Evolutionary conservation across 2,888 invertebrate species (phyloP).

Genomic region (Pandemis cinnamomeana): DNA sequence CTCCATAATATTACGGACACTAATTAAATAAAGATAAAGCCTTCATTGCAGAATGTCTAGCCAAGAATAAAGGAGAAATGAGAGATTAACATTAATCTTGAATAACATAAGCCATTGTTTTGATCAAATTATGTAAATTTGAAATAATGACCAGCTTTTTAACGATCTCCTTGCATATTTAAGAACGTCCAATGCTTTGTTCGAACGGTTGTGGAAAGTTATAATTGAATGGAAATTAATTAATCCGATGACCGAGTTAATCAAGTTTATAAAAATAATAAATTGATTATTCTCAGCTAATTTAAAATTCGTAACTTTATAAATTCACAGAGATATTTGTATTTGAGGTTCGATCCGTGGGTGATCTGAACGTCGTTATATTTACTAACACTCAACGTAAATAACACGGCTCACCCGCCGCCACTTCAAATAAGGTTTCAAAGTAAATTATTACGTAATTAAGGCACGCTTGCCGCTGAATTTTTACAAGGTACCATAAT

Average conservation of each 20-base stretch:
- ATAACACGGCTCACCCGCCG: conserved; percentile 29
- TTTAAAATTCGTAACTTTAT: background rate
- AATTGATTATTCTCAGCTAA: background rate
- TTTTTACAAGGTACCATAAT: conserved; percentile 34
- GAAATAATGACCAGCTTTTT: background rate
- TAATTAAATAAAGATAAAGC: conserved; percentile 20
- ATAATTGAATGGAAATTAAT: background rate
- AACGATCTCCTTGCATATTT: background rate
- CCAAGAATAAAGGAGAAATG: conserved; percentile 5
- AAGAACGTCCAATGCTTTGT: background rate
- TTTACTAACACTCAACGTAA: conserved; percentile 36
- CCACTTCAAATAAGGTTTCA: conserved; percentile 30
- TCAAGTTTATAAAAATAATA: background rate
- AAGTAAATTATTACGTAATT: conserved; percentile 41
- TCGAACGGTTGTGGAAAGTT: background rate
- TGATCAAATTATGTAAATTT: conserved; percentile 19
- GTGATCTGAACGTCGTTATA: conserved; percentile 27
- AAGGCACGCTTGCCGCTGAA: conserved; percentile 30
- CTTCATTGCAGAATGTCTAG: conserved; percentile 4
- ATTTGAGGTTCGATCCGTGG: background rate
- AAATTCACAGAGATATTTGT: background rate
- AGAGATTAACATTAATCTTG: conserved; percentile 9
- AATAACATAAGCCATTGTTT: conserved; percentile 9
- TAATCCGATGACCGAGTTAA: background rate
- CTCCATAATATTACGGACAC: conserved; percentile 10